Base-by-base conservation (phyloP, 2,113 vertebrate genomes). In the Penelope pileata region DNA sequence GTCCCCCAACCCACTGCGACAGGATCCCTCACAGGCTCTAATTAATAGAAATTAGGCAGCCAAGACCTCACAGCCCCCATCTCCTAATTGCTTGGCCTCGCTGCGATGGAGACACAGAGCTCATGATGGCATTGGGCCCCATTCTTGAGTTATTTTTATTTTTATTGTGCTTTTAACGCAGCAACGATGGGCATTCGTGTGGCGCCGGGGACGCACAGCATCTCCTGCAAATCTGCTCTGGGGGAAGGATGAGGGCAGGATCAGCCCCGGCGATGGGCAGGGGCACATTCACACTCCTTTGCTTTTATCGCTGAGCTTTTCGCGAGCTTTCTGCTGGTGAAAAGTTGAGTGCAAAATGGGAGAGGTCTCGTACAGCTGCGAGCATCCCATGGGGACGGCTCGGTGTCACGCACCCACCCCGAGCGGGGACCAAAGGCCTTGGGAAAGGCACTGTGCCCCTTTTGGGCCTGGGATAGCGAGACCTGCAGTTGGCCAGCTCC, bases 21-120 rank as follows among this genome's bases (percentile, higher is more conserved):
- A 17, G 64, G 85, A 62, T 94, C 4, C 2, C 15, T 0, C 2
- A 5, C 2, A 0, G 79, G 50, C 72, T 88, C 69, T 88, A 96
- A 96, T 96, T 95, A 95, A 88, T 68, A 94, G 95, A 75, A 94
- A 94, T 96, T 90, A 96, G 83, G 36, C 80, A 72, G 87, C 56
- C 22, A 34, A 83, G 92, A 86, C 95, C 96, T 96, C 19, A 80
- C 77, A 91, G 91, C 73, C 91, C 93, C 94, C 88, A 47, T 68
- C 91, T 94, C 66, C 0, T 95, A 93, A 93, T 96, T 88, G 66
- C 86, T 75, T 82, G 92, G 86, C 95, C 92, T 91, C 6, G 77
- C 91, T 29, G 77, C 9, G 4, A 63, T 75, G 15, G 16, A 86
- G 91, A 86, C 10, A 0, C 76, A 26, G 86, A 69, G 91, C 70